Evolutionary conservation across 2,797 vertebrate genomes (phyloP).

Genomic region (Poecilia wingei): DNA sequence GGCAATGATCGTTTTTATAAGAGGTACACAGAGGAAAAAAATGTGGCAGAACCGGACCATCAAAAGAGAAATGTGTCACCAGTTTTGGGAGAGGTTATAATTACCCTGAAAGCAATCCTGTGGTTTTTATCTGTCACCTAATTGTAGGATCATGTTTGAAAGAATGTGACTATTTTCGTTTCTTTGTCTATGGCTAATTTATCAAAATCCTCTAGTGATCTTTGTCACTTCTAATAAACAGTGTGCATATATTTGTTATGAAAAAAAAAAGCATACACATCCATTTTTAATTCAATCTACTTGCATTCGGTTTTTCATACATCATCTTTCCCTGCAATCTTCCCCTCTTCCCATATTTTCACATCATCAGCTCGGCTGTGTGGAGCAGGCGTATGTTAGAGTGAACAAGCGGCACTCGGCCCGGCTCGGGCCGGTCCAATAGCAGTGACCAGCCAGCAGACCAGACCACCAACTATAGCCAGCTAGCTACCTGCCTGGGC

Average conservation of each 20-base stretch:
- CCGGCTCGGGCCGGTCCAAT: slow-evolving; percentile 55
- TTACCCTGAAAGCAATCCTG: slow-evolving; percentile 13
- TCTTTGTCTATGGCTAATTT: slow-evolving; percentile 32
- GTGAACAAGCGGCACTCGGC: slow-evolving; percentile 55
- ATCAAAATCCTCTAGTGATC: slow-evolving; percentile 34
- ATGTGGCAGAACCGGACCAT: slow-evolving; percentile 6
- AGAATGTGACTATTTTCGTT: slow-evolving; percentile 29
- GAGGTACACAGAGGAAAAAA: slow-evolving; percentile 23
- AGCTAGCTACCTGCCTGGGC: slow-evolving; percentile 63
- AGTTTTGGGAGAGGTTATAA: slow-evolving; percentile 29
- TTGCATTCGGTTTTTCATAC: slow-evolving; percentile 36
- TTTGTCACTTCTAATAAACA: slow-evolving; percentile 45
- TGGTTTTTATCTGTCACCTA: slow-evolving; percentile 32
- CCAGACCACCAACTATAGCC: slow-evolving; percentile 57
- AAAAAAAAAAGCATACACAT: slow-evolving; percentile 36
- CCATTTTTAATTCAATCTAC: slow-evolving; percentile 37
- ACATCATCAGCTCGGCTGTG: slow-evolving; percentile 42
- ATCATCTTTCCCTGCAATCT: slow-evolving; percentile 19
- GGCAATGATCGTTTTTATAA: slow-evolving; percentile 1
- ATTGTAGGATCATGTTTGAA: slow-evolving; percentile 35
- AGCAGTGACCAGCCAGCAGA: slow-evolving; percentile 58
- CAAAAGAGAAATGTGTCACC: slow-evolving; percentile 24
- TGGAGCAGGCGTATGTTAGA: slow-evolving; percentile 64
- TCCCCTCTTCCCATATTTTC: slow-evolving; percentile 54
- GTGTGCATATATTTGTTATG: slow-evolving; percentile 30